A percentile compares a stretch with the other conserved stretches of the same genome.
phyloP scores from a whole-genome alignment of 2,797 vertebrate species.

The Nasua narica region DNA sequence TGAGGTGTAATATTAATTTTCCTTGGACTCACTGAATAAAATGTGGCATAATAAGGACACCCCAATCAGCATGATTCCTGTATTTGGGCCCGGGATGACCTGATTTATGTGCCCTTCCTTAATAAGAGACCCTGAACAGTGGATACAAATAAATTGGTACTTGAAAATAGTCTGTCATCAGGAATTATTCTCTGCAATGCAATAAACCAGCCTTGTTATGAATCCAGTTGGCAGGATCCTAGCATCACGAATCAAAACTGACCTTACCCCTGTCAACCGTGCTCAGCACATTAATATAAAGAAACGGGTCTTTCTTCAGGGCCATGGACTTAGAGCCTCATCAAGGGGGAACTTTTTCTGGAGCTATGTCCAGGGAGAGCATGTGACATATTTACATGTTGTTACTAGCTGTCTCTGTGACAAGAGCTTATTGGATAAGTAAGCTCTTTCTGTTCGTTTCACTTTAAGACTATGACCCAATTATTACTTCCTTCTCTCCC shows the following conservation, averaged over 20 bases:
- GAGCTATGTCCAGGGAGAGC: neutral
- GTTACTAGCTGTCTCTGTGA: neutral
- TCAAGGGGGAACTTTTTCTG: neutral
- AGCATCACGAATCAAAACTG: conserved; percentile 57
- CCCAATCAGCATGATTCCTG: conserved; percentile 41
- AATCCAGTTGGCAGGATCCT: conserved; percentile 37
- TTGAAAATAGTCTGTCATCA: conserved; percentile 65
- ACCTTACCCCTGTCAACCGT: conserved; percentile 30
- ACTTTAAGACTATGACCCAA: neutral
- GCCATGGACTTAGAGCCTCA: neutral
- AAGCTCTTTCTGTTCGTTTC: neutral
- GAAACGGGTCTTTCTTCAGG: neutral
- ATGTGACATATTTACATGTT: neutral
- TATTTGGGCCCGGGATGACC: conserved; percentile 10
- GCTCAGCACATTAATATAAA: conserved; percentile 35
- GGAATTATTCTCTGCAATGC: conserved; percentile 46
- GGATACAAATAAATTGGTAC: conserved; percentile 58
- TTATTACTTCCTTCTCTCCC: neutral
- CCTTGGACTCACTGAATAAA: neutral
- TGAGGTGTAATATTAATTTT: neutral
- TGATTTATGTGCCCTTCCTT: conserved; percentile 58
- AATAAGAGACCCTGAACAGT: conserved; percentile 51
- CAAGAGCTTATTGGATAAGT: neutral
- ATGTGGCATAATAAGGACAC: neutral
- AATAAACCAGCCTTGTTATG: conserved; percentile 44